Evolutionary conservation across 2,113 vertebrate genomes (phyloP).

Genomic region (Osmerus eperlanus): DNA sequence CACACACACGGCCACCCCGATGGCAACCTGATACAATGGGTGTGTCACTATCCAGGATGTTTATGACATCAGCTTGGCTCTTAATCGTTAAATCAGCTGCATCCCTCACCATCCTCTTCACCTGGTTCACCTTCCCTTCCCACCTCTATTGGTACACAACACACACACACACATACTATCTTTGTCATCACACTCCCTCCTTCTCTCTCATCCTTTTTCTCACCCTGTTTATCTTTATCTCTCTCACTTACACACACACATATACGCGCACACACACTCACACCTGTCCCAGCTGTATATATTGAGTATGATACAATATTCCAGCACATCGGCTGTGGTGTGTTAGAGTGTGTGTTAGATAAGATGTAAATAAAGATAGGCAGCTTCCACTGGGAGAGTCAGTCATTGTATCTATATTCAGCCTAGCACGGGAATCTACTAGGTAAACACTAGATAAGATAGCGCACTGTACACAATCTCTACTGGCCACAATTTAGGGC

Average conservation of each 20-base stretch:
- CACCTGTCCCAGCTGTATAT: background rate
- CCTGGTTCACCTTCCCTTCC: background rate
- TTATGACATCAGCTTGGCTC: no score
- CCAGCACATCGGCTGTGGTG: background rate
- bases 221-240: no score
- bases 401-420: slow-evolving; percentile 29
- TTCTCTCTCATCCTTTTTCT: no score
- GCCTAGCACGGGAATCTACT: slow-evolving; percentile 24
- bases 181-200: background rate
- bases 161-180: background rate
- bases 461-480: slow-evolving; percentile 2
- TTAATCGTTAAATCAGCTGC: no score
- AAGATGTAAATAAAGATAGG: slow-evolving; percentile 19
- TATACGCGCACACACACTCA: background rate
- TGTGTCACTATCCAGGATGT: no score
- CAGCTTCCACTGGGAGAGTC: background rate
- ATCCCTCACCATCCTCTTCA: background rate
- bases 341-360: background rate
- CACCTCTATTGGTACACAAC: slow-evolving; percentile 1
- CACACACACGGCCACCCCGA: background rate
- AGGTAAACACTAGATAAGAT: slow-evolving; percentile 41
- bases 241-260: background rate
- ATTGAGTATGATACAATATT: background rate
- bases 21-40: no score
- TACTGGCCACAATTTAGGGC: slow-evolving; percentile 30